Base-by-base conservation (phyloP, 1,140 invertebrate species). In the Amyelois transitella region DNA sequence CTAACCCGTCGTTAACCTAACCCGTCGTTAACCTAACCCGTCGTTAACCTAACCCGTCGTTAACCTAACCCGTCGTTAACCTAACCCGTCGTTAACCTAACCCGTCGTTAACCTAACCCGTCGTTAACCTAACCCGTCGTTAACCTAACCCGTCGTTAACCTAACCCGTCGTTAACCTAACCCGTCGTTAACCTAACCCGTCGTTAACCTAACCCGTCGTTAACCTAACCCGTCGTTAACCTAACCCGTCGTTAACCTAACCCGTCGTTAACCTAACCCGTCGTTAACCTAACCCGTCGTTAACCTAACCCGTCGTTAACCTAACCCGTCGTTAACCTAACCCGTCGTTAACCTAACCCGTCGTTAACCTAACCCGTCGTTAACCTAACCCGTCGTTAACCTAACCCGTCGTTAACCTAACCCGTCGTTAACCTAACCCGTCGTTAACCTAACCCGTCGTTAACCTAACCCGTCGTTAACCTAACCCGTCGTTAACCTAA, bases 1-100 rank as follows among this genome's bases (percentile, higher is more conserved):
- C 59, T 56, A 61, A 61, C 59, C 59, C 43, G 56, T 52, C 59
- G n/a, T 47, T 53, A 52, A 61, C 51, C 60, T 53, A 62, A 62
- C 60, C 60, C n/a, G n/a, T n/a, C n/a, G n/a, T n/a, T 54, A 62
- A 62, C 60, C 60, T 57, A 62, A 62, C 60, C 60, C 53, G 57
- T 57, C 60, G 54, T 57, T 53, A 62, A 62, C 60, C 60, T 51
- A 62, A 57, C 54, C 54, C n/a, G n/a, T n/a, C n/a, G n/a, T n/a
- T 53, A 57, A 57, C 60, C 54, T 51, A 62, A 62, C 60, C 54
- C n/a, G n/a, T n/a, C n/a, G n/a, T n/a, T 28, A 61, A 56, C 59
- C 53, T 56, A 61, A 56, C 59, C 53, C 48, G 56, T 57, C 44
- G n/a, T n/a, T 47, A 58, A 58, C 55, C 55, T 51, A 58, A 58